Evolutionary conservation across 2,888 invertebrate genomes (phyloP), one percentile per base, ranked within the genome.

Genomic region (Mesodorylaimus sp.): DNA sequence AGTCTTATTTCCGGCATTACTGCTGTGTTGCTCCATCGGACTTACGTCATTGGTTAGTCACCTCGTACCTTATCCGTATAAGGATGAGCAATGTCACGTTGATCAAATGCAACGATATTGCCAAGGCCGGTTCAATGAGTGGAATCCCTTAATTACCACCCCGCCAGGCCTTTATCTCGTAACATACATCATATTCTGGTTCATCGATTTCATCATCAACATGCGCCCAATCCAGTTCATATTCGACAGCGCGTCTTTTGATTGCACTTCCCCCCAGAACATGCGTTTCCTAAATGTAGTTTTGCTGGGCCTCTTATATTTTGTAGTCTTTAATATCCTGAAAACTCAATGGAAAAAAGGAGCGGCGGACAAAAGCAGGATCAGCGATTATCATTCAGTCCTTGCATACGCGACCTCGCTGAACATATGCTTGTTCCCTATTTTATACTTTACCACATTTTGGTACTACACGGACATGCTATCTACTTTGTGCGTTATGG

Each of bases 131-230:
- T 89, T 81, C 63, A 69, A 75, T 59, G 66, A 87, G 78, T 95
- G 91, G 91, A 81, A 97, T 67, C 76, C 81, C 0, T 93, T 91
- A 74, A 89, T 97, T 50, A 97, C 97, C 0, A 97, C 97, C 0
- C 75, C 89, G 25, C 97, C 97, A 1, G 93, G 91, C 0, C 70
- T 97, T 1, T 97, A 97, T 63, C 57, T 91, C 0, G 64, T 81
- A 0, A 78, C 83, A 0, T 65, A 78, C 16, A 63, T 74, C 0
- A 50, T 80, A 3, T 65, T 82, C 3, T 73, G 74, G 1, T 76
- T 79, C 0, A 66, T 80, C 50, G 52, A 56, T 57, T 29, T 57
- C 52, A 49, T 43, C 61, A 21, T 53, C n/a, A n/a, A n/a, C n/a
- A n/a, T n/a, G n/a, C n/a, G n/a, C n/a, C n/a, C n/a, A n/a, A n/a